Percentiles rank a stretch among this genome's conserved stretches.
These are phyloP conservation scores for Knipowitschia caucasica DNA, from an alignment of 2,797 vertebrate species.

Conservation along the genomic window DNA sequence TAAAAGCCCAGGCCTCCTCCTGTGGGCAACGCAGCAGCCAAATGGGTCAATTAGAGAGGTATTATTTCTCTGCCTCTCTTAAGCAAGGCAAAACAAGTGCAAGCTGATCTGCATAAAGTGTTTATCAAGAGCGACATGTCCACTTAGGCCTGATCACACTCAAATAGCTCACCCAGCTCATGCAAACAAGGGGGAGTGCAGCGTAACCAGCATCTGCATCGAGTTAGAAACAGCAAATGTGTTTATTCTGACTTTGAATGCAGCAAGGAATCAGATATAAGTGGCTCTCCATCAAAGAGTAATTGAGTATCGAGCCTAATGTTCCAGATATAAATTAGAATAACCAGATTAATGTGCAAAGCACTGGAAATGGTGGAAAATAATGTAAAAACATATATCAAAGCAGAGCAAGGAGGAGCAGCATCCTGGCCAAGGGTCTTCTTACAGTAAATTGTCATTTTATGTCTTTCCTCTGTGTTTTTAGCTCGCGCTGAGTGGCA, in stretches of 20 bases:
- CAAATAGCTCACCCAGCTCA: slow-evolving; percentile 80
- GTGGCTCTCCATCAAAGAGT: slow-evolving; percentile 72
- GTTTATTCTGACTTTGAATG: slow-evolving; percentile 25
- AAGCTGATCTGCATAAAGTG: slow-evolving; percentile 83
- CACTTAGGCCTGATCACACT: slow-evolving; percentile 82
- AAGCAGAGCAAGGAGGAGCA: slow-evolving; percentile 55
- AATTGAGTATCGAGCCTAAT: slow-evolving; percentile 78
- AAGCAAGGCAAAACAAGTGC: slow-evolving; percentile 82
- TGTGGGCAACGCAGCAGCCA: slow-evolving; percentile 97
- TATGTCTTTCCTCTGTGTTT: slow-evolving; percentile 41
- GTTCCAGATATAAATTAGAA: slow-evolving; percentile 85
- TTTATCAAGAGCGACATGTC: slow-evolving; percentile 84
- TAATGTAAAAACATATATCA: slow-evolving; percentile 84
- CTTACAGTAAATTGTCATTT: slow-evolving; percentile 58
- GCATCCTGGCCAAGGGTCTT: slow-evolving; percentile 44
- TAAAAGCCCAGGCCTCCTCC: slow-evolving; percentile 95
- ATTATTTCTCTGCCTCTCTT: slow-evolving; percentile 83
- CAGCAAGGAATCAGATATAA: slow-evolving; percentile 32
- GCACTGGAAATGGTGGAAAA: slow-evolving; percentile 82
- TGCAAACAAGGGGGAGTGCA: slow-evolving; percentile 47
- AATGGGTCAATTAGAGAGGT: slow-evolving; percentile 99
- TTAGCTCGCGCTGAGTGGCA: slow-evolving; percentile 36
- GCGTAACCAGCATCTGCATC: slow-evolving; percentile 25
- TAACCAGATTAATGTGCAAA: slow-evolving; percentile 87
- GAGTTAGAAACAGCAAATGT: slow-evolving; percentile 3